These are phyloP conservation scores for Carposina sasakii DNA, from an alignment of 1,140 invertebrate genomes.

Conservation along the genomic window DNA sequence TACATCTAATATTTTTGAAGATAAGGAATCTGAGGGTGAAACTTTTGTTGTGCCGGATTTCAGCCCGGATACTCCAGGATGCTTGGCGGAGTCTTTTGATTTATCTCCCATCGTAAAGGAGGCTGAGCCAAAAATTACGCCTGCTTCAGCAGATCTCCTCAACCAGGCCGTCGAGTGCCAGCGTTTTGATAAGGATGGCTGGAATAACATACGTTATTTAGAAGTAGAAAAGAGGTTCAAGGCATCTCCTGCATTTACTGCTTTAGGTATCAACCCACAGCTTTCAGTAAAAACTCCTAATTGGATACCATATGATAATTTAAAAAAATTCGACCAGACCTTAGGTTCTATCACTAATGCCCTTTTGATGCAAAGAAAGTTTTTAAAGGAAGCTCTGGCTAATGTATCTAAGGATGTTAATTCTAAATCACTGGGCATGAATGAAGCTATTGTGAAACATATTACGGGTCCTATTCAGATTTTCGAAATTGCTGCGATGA, in stretches of 20 bases:
- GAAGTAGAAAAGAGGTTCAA: slow-evolving; percentile 30
- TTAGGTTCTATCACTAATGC: slow-evolving; percentile 2
- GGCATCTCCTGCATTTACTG: slow-evolving; percentile 24
- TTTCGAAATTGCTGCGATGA: background rate
- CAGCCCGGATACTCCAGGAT: background rate
- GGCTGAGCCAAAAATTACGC: slow-evolving; percentile 1
- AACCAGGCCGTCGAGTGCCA: slow-evolving; percentile 13
- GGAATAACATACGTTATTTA: slow-evolving; percentile 25
- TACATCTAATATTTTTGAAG: too few relatives aligned
- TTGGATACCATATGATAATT: background rate
- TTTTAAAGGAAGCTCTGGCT: background rate
- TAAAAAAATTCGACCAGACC: slow-evolving; percentile 1
- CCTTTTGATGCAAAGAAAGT: background rate
- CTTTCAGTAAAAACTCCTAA: slow-evolving; percentile 5
- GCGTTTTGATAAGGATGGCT: slow-evolving; percentile 17
- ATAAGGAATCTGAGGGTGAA: too few relatives aligned
- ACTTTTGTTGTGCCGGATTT: background rate
- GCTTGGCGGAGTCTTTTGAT: background rate
- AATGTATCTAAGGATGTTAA: background rate
- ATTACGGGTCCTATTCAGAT: background rate
- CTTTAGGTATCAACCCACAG: slow-evolving; percentile 12
- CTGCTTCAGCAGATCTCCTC: background rate
- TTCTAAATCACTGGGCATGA: background rate
- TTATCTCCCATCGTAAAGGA: slow-evolving; percentile 1
- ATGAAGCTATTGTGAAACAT: background rate